A percentile compares a stretch with the other conserved stretches of the same genome.
phyloP scores from a whole-genome alignment of 2,797 vertebrate species.

The Sebastes matsubarae region DNA sequence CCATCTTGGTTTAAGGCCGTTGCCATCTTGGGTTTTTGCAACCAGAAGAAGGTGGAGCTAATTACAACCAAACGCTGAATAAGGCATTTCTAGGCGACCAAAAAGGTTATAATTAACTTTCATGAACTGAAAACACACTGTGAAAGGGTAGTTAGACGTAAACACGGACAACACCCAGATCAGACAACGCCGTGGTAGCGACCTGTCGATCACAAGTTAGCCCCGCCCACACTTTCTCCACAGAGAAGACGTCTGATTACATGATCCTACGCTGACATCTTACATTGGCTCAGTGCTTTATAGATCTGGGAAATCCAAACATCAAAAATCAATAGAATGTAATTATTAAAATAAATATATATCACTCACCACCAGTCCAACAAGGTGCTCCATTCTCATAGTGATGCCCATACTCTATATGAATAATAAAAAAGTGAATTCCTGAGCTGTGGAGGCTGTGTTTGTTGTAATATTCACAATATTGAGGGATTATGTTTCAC shows the following conservation, averaged over 20 bases:
- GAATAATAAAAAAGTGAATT: background rate
- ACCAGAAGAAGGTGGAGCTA: too few relatives aligned
- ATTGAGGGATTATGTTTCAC: slow-evolving; percentile 2
- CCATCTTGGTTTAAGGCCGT: too few relatives aligned
- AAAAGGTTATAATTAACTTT: too few relatives aligned
- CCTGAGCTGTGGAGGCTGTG: background rate
- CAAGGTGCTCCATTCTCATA: slow-evolving; percentile 57
- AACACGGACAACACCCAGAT: too few relatives aligned
- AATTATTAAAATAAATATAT: background rate
- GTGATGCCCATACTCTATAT: slow-evolving; percentile 54
- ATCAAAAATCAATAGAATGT: background rate
- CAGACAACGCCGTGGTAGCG: too few relatives aligned
- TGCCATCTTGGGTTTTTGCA: too few relatives aligned
- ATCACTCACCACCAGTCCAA: slow-evolving; percentile 61
- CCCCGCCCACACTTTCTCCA: background rate
- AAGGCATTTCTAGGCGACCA: too few relatives aligned
- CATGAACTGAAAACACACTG: too few relatives aligned
- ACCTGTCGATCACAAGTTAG: too few relatives aligned
- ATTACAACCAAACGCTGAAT: too few relatives aligned
- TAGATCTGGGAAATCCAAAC: background rate
- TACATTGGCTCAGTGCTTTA: background rate
- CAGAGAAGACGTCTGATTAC: background rate
- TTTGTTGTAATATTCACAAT: background rate
- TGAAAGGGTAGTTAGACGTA: accelerated
- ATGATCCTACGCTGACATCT: background rate